Base-by-base conservation (phyloP, 2,797 vertebrate genomes). In the Babyrousa celebensis region DNA sequence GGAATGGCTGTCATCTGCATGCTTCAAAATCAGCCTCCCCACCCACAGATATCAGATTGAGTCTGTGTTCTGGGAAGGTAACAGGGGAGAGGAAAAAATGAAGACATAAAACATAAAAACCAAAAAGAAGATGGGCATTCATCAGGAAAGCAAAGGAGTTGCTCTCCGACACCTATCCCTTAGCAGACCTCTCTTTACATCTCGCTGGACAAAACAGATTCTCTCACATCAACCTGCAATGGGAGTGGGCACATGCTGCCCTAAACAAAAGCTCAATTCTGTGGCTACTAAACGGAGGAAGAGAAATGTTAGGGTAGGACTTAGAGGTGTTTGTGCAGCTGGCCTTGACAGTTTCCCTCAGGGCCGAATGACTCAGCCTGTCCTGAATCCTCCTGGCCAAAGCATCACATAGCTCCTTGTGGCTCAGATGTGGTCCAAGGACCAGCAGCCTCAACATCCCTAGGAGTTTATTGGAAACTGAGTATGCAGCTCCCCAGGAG, bases 81-180 rank as follows among this genome's bases (percentile, higher is more conserved):
- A 60, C 25, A 63, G 0, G 2, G n/a, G 4, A 58, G 10, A 60
- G 18, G 52, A 67, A 43, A 32, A 27, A 62, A 72, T 23, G 27
- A 79, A n/a, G 32, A n/a, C 36, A 36, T 3, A 29, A 52, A n/a
- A 27, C 36, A 68, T 17, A 58, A 32, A 36, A 36, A 36, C 60
- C 4, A 52, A 56, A 56, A 78, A 29, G 21, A 48, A n/a, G 27
- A 16, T 29, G 25, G 71, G 2, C 1, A 14, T 23, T 25, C 12
- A 9, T 10, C 5, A 15, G 80, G 18, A 58, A 52, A 3, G 7
- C 11, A 23, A 18, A 16, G 14, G 29, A 48, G 27, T 1, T 18
- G 18, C 40, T 65, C 40, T 56, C 20, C 2, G 1, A 16, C 2
- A 1, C 29, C 0, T 23, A 0, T 3, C 60, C 8, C 18, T 84